Base-by-base conservation (phyloP, 2,888 invertebrate species). In the Tuta absoluta region DNA sequence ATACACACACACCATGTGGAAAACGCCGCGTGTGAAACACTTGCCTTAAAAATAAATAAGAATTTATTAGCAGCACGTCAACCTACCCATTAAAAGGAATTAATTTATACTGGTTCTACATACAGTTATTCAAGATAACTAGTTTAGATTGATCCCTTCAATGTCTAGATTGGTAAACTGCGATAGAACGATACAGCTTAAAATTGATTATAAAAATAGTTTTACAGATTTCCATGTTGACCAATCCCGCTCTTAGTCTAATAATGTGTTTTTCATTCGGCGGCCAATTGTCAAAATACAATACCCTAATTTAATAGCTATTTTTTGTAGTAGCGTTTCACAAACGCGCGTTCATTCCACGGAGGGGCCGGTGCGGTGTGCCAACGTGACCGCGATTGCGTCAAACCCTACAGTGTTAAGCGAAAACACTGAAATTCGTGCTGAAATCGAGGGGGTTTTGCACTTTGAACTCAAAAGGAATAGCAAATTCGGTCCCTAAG, bases 1-100 rank as follows among this genome's bases (percentile, higher is more conserved):
- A 83, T 76, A 72, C 73, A 81, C 81, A 82, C 82, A 68, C 53
- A 45, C 68, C 70, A 64, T 72, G 82, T 77, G 79, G 75, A 78
- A 86, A 81, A 87, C 86, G 87, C 83, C 69, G 82, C 82, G 83
- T 72, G 81, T 73, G 81, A 87, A 88, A 87, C 86, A 80, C 75
- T 62, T 0, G 3, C 45, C 45, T 60, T 41, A 23, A 51, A 19
- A 10, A 51, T 19, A 51, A 51, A 17, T 12, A 10, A 23, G 19
- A n/a, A n/a, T n/a, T n/a, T n/a, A n/a, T n/a, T n/a, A n/a, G n/a
- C n/a, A n/a, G n/a, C n/a, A n/a, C n/a, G n/a, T n/a, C n/a, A n/a
- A n/a, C n/a, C n/a, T n/a, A n/a, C n/a, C n/a, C n/a, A n/a, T n/a
- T n/a, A n/a, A n/a, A n/a, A n/a, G n/a, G n/a, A n/a, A n/a, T n/a